Conservation (phyloP, 2,113 vertebrate species). For the Antigone vipio region DNA sequence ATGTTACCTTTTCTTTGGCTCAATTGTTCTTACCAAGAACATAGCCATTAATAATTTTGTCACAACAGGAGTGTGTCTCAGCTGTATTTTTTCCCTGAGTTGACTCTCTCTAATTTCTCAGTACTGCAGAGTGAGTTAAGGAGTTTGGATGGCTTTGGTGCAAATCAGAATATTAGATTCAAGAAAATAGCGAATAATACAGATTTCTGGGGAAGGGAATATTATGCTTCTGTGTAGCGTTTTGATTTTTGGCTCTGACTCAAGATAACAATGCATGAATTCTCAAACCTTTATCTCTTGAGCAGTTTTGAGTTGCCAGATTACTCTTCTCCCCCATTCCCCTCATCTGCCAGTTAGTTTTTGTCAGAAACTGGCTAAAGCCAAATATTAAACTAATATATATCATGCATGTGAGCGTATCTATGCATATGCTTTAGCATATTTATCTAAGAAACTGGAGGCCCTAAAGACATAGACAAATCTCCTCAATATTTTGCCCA, state of each 20-base stretch:
- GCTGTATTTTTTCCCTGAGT: fast-evolving
- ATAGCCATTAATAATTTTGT: not conserved
- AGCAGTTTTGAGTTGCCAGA: not conserved
- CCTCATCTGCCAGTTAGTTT: not conserved
- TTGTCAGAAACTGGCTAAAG: not conserved
- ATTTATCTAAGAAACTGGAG: not conserved
- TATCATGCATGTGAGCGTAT: not conserved
- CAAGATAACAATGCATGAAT: not conserved
- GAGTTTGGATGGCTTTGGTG: not conserved
- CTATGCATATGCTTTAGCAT: not conserved
- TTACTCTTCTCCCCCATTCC: not conserved
- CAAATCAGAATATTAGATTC: not conserved
- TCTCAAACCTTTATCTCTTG: not conserved
- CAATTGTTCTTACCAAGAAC: not conserved
- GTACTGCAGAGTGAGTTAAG: not conserved
- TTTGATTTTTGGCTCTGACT: not conserved
- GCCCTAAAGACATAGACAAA: not conserved
- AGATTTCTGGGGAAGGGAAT: not conserved
- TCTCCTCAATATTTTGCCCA: not conserved
- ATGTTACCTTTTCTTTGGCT: not conserved
- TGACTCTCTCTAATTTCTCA: not conserved
- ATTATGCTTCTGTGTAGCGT: not conserved
- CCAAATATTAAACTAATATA: not conserved
- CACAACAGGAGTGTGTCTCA: not conserved
- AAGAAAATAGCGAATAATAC: not conserved